Percentiles rank a stretch among this genome's conserved stretches.
phyloP scores from a whole-genome alignment of 2,113 vertebrate species.

The Leptodactylus fuscus region DNA sequence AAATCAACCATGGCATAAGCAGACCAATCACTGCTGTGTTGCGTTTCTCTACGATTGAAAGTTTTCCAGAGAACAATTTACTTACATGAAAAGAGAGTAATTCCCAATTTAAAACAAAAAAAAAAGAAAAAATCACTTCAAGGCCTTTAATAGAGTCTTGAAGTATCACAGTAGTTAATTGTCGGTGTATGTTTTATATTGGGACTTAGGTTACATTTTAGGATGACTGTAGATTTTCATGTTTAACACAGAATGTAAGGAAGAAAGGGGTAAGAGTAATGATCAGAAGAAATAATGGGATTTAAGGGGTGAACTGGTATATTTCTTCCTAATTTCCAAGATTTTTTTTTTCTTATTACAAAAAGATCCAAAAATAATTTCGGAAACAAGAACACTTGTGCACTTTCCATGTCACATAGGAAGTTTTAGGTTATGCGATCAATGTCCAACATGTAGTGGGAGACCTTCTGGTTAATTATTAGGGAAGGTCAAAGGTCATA shows the following conservation, averaged over 20 bases:
- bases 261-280: background rate
- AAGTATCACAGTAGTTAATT: conserved; percentile 51
- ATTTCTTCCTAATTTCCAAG: background rate
- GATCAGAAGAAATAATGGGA: background rate
- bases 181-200: conserved; percentile 41
- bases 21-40: conserved; percentile 71
- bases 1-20: conserved; percentile 78
- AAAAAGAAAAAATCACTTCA: background rate
- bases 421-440: background rate
- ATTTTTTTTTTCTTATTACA: background rate
- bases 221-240: background rate
- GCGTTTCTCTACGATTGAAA: conserved; percentile 69
- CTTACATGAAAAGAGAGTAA: conserved; percentile 65
- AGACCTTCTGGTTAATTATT: conserved; percentile 21
- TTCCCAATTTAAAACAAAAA: conserved; percentile 32
- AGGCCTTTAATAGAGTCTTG: conserved; percentile 41
- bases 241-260: background rate
- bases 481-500: conserved; percentile 1
- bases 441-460: background rate
- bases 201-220: conserved; percentile 23
- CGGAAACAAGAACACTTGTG: background rate
- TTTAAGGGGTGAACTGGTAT: background rate
- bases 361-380: conserved; percentile 2
- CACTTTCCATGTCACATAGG: background rate
- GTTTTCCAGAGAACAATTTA: conserved; percentile 78